Evolutionary conservation across 1,140 invertebrate genomes (phyloP), one percentile per base, ranked within the genome.

Genomic region (Augochlora pura): DNA sequence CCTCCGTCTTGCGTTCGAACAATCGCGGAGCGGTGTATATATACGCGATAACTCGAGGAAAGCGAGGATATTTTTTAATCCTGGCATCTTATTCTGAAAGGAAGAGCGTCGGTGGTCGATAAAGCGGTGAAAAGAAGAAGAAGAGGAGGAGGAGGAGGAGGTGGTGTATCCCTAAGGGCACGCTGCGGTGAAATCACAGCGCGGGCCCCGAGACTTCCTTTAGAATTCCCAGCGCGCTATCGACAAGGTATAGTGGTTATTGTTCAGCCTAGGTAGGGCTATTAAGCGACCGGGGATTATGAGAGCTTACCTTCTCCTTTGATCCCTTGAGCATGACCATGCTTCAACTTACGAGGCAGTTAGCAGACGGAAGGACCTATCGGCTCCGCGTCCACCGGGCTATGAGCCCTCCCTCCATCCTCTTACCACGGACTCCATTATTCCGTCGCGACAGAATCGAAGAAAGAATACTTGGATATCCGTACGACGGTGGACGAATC

Each of bases 251-350:
- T 27, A 71, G 73, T 74, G 71, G 69, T 85, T 77, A 86, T 85
- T 85, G 83, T 85, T 82, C 84, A 64, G 72, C 14, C 46, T 69
- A 68, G 27, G 74, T 73, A 60, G 84, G 65, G 68, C 71, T 85
- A 85, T 82, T 86, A 83, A 86, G 62, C 66, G 73, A 57, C 72
- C n/a, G 75, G 62, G 80, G 80, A 84, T 84, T 82, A 83, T 74
- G 77, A 79, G 72, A 83, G 70, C 49, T 76, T 38, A 54, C 72
- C 70, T n/a, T 73, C 70, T 86, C 77, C 72, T 85, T 80, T 83
- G 72, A 86, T 86, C 77, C 74, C 70, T 78, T 83, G 74, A 83
- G 73, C 74, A 86, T 83, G 77, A 83, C 77, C 83, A 71, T 71
- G 66, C 52, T 72, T 85, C 83, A 54, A 67, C 60, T 82, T 65